A percentile compares a stretch with the other conserved stretches of the same genome.
Conservation (phyloP, 2,888 invertebrate genomes). For the Ornithoptera alexandrae region DNA sequence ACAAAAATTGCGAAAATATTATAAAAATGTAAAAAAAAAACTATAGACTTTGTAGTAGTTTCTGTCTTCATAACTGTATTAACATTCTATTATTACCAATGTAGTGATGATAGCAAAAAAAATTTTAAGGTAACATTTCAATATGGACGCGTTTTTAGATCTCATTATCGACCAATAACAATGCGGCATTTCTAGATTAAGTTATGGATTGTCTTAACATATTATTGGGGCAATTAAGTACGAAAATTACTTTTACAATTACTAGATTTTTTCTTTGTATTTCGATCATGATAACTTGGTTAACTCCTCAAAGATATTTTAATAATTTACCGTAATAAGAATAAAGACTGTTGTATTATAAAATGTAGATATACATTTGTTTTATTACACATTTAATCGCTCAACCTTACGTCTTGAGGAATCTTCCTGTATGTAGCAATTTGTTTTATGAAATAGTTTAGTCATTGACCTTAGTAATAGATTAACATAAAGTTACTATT, state of each 20-base stretch:
- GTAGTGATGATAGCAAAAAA: conserved; percentile 62
- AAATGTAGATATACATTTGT: conserved; percentile 49
- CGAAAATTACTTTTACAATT: conserved; percentile 50
- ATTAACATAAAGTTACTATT: too few species aligned
- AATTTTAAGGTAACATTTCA: conserved; percentile 65
- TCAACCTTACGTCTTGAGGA: too few species aligned
- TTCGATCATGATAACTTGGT: conserved; percentile 65
- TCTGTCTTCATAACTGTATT: conserved; percentile 54
- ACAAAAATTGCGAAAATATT: conserved; percentile 47
- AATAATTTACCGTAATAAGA: conserved; percentile 77
- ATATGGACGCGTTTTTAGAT: conserved; percentile 71
- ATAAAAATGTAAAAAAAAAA: conserved; percentile 54
- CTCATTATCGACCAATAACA: conserved; percentile 80
- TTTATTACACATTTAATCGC: conserved; percentile 33
- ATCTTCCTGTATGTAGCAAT: too few species aligned
- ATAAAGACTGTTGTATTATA: conserved; percentile 80
- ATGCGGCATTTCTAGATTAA: conserved; percentile 79
- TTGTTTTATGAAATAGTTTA: too few species aligned
- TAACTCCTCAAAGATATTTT: conserved; percentile 59
- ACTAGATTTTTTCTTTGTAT: conserved; percentile 49
- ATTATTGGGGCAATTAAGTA: conserved; percentile 49
- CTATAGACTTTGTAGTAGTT: conserved; percentile 66
- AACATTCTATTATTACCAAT: conserved; percentile 61
- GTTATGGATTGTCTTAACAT: conserved; percentile 59
- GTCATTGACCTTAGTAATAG: too few species aligned